These are phyloP conservation scores for Leucophenga montana DNA, from an alignment of 2,888 invertebrate species.

Conservation along the genomic window DNA sequence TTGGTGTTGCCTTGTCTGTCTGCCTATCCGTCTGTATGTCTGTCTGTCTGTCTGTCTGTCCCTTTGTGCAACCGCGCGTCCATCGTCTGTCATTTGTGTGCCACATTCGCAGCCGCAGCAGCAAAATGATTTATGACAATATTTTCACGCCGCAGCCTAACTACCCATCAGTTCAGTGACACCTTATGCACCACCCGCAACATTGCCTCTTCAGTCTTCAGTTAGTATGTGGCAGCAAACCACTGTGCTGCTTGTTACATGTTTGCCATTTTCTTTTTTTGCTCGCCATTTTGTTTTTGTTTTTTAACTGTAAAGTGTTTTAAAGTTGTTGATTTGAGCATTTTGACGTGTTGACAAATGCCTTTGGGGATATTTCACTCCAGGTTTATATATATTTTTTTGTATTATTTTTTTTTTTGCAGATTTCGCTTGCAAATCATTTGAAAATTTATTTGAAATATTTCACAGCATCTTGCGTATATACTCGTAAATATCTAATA, in stretches of 20 bases:
- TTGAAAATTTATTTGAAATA: no score
- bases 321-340: conserved; percentile 45
- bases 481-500: no score
- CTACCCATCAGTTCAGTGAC: no score
- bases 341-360: conserved; percentile 10
- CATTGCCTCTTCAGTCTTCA: no score
- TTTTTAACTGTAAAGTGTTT: conserved; percentile 55
- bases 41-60: background rate
- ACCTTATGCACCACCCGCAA: no score
- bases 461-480: no score
- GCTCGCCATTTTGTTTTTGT: background rate
- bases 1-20: no score
- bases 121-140: conserved; percentile 59
- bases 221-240: no score
- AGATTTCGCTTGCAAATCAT: no score
- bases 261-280: background rate
- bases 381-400: no score
- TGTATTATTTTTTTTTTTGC: no score
- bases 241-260: no score
- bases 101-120: conserved; percentile 54
- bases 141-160: background rate
- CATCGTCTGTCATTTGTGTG: conserved; percentile 59
- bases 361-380: background rate
- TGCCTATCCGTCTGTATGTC: background rate
- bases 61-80: conserved; percentile 32